These are phyloP conservation scores for Danio choprae DNA, from an alignment of 2,797 vertebrate genomes.

Conservation along the genomic window DNA sequence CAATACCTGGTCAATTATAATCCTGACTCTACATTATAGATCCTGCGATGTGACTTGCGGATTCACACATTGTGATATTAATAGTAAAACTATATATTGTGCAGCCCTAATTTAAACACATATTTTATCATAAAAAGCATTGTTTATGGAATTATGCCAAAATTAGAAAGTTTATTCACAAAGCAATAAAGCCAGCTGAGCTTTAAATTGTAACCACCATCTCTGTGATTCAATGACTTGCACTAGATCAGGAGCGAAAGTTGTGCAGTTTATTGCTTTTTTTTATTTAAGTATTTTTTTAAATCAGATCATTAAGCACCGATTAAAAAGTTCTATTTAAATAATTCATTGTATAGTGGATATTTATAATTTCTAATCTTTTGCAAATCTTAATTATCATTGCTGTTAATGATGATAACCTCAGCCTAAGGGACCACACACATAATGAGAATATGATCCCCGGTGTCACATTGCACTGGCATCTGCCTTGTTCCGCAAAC, in stretches of 20 bases:
- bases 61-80: too few relatives aligned
- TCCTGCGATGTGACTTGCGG: too few relatives aligned
- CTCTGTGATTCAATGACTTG: background rate
- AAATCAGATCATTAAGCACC: background rate
- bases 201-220: background rate
- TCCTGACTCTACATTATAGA: too few relatives aligned
- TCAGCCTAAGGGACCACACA: background rate
- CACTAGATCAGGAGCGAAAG: background rate
- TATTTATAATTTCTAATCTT: background rate
- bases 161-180: background rate
- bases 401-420: conserved; percentile 9
- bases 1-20: too few relatives aligned
- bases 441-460: conserved; percentile 26
- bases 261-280: background rate
- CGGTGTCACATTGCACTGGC: conserved; percentile 69
- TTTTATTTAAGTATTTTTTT: background rate
- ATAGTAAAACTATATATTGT: too few relatives aligned
- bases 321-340: background rate
- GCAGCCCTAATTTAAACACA: too few relatives aligned
- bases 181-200: background rate
- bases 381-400: background rate
- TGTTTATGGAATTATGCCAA: background rate
- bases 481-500: conserved; percentile 64
- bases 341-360: background rate
- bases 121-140: background rate